Evolutionary conservation across 2,888 invertebrate species (phyloP).

Genomic region (Luperina testacea): DNA sequence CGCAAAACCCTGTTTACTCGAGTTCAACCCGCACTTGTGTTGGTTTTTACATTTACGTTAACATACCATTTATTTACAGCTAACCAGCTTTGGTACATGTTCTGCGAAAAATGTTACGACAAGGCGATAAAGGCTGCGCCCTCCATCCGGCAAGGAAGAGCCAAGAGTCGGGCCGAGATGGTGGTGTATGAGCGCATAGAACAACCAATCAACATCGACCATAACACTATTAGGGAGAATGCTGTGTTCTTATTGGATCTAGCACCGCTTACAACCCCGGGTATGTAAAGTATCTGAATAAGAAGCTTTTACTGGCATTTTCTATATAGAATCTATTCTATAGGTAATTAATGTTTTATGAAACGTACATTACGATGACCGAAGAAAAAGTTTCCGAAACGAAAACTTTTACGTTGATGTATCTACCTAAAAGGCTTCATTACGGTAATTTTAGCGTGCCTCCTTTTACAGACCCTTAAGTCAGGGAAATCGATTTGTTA

Average conservation of each 20-base stretch:
- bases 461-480: neutral
- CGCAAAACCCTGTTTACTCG: no score
- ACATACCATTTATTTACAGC: conserved; percentile 72
- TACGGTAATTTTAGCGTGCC: neutral
- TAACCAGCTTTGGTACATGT: conserved; percentile 96
- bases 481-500: neutral
- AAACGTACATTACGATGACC: neutral
- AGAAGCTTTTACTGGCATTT: neutral
- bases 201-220: conserved; percentile 76
- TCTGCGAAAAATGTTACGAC: conserved; percentile 97
- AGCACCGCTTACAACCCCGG: conserved; percentile 92
- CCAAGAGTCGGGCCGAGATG: conserved; percentile 73
- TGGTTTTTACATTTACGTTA: neutral
- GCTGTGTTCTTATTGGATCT: conserved; percentile 98
- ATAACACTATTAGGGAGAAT: conserved; percentile 96
- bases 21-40: neutral
- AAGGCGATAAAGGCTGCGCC: conserved; percentile 89
- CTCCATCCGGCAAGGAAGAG: conserved; percentile 80
- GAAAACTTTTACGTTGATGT: neutral
- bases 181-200: conserved; percentile 66
- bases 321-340: neutral
- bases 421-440: neutral
- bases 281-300: conserved; percentile 60
- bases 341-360: neutral
- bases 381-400: neutral